phyloP scores from a whole-genome alignment of 2,888 invertebrate genomes.

The Oscheius onirici region DNA sequence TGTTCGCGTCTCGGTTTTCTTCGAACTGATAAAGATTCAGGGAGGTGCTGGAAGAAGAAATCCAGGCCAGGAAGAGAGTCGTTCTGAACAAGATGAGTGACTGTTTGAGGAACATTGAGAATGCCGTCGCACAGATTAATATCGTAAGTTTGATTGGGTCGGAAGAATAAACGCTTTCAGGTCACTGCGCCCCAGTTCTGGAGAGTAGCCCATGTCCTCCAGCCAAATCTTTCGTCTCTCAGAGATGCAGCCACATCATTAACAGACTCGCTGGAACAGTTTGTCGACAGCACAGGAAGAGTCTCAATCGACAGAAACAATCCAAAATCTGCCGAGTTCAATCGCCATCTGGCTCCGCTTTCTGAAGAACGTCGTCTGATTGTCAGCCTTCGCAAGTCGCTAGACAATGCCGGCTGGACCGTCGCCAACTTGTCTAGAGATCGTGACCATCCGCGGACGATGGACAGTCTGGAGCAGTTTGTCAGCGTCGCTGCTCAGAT shows the following conservation, averaged over 20 bases:
- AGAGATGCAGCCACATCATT: conserved; percentile 83
- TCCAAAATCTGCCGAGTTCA: conserved; percentile 43
- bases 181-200: conserved; percentile 77
- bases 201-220: conserved; percentile 83
- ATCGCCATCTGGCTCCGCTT: conserved; percentile 40
- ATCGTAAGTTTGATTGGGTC: conserved; percentile 1
- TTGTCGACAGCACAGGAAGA: conserved; percentile 55
- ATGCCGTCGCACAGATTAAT: conserved; percentile 28
- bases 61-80: conserved; percentile 35
- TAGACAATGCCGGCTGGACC: conserved; percentile 83
- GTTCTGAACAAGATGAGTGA: conserved; percentile 37
- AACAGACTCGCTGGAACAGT: conserved; percentile 76
- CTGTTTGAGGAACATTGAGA: conserved; percentile 31
- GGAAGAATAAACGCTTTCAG: conserved; percentile 4
- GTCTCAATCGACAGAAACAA: conserved; percentile 50
- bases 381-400: conserved; percentile 79
- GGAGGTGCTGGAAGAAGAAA: conserved; percentile 37
- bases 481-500: conserved; percentile 85
- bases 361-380: conserved; percentile 35
- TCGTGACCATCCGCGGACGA: conserved; percentile 72
- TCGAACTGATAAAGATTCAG: conserved; percentile 23
- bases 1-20: conserved; percentile 1
- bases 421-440: conserved; percentile 78
- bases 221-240: conserved; percentile 84
- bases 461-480: conserved; percentile 81